Evolutionary conservation across 1,140 invertebrate genomes (phyloP), one percentile per base, ranked within the genome.

Genomic region (Drosophila prosaltans): DNA sequence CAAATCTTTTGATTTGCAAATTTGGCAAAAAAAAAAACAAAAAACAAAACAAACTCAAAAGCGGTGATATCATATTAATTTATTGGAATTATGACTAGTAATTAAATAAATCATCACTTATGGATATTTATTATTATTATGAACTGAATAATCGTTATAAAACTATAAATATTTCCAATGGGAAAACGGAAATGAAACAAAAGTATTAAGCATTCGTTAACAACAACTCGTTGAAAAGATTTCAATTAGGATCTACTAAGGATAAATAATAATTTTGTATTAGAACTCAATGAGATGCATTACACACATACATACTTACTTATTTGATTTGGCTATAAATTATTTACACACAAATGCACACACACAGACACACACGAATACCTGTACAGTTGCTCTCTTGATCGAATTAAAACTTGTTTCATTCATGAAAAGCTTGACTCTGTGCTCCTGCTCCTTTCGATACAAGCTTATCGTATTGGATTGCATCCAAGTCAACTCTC

Each of bases 381-480:
- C 45, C 45, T 51, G 45, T 51, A 51, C 45, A 51, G 45, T 51
- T 51, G 45, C 45, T 51, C 8, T 24, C 8, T 24, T 26, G 8
- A 24, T 24, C 1, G 45, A 26, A 26, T 9, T 9, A 26, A 51
- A 51, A 51, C 45, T 51, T 51, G 45, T 51, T 51, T 26, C 45
- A 51, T 51, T 51, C 45, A 51, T 51, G 45, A 51, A 51, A 26
- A 26, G 45, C 45, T 51, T 51, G 2, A 30, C 4, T 30, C 28
- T 2, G 2, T 30, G 21, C 16, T 26, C 45, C 45, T 26, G 45
- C n/a, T 51, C 45, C 45, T 51, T 51, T 26, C 16, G 3, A 43
- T 43, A 51, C 45, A 51, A 51, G 45, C 45, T 51, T 72, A 62
- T 62, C 70, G 54, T 72, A 60, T 72, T 72, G 54, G 43, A 65